phyloP scores from a whole-genome alignment of 2,888 invertebrate genomes.

The Strigamia crassipes region DNA sequence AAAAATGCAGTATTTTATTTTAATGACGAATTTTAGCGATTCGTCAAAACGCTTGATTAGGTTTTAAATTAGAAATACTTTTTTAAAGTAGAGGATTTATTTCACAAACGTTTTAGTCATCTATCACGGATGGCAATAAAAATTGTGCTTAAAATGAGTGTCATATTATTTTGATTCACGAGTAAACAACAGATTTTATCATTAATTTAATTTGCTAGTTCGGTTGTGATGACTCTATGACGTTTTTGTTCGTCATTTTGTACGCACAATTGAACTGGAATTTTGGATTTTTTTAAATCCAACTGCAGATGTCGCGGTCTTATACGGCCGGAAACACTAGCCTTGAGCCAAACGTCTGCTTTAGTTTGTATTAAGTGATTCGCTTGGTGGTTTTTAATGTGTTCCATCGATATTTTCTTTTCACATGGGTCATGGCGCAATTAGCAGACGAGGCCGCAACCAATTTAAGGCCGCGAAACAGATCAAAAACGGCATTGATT shows the following conservation, averaged over 20 bases:
- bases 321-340: not conserved
- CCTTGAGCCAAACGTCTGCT: not conserved
- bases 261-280: not conserved
- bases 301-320: not conserved
- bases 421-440: constrained; percentile 25
- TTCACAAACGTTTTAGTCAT: not conserved
- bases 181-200: too few relatives aligned
- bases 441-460: not conserved
- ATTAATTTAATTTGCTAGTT: too few relatives aligned
- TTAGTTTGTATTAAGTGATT: not conserved
- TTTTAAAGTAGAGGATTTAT: not conserved
- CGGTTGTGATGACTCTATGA: too few relatives aligned
- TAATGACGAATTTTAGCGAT: too few relatives aligned
- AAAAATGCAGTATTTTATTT: too few relatives aligned
- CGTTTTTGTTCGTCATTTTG: not conserved
- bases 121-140: not conserved
- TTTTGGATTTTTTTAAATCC: not conserved
- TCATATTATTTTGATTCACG: too few relatives aligned
- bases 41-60: too few relatives aligned
- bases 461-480: constrained; percentile 3
- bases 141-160: not conserved
- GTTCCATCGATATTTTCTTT: constrained; percentile 5
- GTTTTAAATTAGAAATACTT: not conserved
- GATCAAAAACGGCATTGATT: not conserved
- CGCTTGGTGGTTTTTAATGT: not conserved